Evolutionary conservation across 2,113 vertebrate genomes (phyloP).

Genomic region (Ceyx margarethae): DNA sequence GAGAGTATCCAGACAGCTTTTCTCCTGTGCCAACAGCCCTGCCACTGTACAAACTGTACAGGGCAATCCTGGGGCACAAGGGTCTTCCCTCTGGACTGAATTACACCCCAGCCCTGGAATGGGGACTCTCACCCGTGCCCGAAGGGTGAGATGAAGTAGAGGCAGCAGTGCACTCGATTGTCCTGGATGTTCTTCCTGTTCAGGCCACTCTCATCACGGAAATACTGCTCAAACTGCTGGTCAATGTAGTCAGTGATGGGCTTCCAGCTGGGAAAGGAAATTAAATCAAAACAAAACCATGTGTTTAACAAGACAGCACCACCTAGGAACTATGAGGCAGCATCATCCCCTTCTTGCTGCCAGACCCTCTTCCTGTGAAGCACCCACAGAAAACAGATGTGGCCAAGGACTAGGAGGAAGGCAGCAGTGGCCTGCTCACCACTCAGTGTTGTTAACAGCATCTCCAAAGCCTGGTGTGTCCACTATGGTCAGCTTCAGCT

Average conservation of each 20-base stretch:
- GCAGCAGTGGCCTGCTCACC: slow-evolving; percentile 77
- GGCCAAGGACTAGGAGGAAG: not conserved
- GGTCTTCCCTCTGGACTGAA: not conserved
- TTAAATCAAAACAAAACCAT: not conserved
- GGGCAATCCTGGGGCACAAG: not conserved
- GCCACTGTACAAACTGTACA: accelerated
- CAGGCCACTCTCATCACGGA: slow-evolving; percentile 95
- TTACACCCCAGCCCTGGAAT: accelerated
- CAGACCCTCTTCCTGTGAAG: not conserved
- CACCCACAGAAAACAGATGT: not conserved
- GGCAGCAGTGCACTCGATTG: slow-evolving; percentile 96
- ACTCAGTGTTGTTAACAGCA: slow-evolving; percentile 96
- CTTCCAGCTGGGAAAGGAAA: slow-evolving; percentile 85
- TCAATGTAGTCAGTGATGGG: slow-evolving; percentile 97
- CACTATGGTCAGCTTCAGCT: slow-evolving; percentile 97
- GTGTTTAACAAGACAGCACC: not conserved
- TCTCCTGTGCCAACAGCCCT: not conserved
- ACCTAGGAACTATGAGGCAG: not conserved
- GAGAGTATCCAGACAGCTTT: not conserved
- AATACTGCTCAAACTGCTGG: slow-evolving; percentile 98
- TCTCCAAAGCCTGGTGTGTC: slow-evolving; percentile 98
- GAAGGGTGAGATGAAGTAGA: slow-evolving; percentile 97
- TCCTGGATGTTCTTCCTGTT: slow-evolving; percentile 98
- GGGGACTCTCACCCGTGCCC: slow-evolving; percentile 86
- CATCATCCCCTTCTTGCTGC: not conserved